These are phyloP conservation scores for Cheilosia soror DNA, from an alignment of 2,888 invertebrate species.

Conservation along the genomic window DNA sequence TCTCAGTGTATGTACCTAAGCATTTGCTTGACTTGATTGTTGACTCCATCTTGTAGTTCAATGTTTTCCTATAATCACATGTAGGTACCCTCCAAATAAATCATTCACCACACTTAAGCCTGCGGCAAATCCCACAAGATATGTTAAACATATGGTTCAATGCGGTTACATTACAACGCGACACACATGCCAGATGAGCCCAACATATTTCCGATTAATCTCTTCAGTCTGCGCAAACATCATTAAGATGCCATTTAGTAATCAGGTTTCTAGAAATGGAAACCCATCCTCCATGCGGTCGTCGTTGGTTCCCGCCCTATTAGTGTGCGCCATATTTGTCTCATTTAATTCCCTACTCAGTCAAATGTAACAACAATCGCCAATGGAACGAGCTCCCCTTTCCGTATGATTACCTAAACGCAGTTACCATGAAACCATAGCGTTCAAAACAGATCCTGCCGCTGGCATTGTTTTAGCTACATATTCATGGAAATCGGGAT, in stretches of 20 bases:
- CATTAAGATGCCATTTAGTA: slow-evolving; percentile 40
- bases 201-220: slow-evolving; percentile 46
- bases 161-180: slow-evolving; percentile 8
- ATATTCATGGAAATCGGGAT: slow-evolving; percentile 57
- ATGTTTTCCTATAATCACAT: slow-evolving; percentile 10
- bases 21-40: no score
- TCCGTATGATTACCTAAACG: slow-evolving; percentile 25
- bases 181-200: neutral
- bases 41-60: no score
- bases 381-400: slow-evolving; percentile 47
- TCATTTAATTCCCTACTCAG: slow-evolving; percentile 67
- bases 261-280: slow-evolving; percentile 2
- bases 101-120: slow-evolving; percentile 39
- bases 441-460: slow-evolving; percentile 51
- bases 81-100: neutral
- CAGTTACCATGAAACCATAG: slow-evolving; percentile 41
- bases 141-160: slow-evolving; percentile 43
- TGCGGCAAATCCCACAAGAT: slow-evolving; percentile 41
- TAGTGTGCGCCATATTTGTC: slow-evolving; percentile 52
- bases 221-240: slow-evolving; percentile 5
- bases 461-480: slow-evolving; percentile 57
- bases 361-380: slow-evolving; percentile 67
- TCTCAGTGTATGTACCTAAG: no score
- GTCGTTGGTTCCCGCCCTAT: slow-evolving; percentile 1
- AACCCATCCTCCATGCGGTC: slow-evolving; percentile 3